Conservation (phyloP, 2,113 vertebrate genomes). For the Typhlomys cinereus region DNA sequence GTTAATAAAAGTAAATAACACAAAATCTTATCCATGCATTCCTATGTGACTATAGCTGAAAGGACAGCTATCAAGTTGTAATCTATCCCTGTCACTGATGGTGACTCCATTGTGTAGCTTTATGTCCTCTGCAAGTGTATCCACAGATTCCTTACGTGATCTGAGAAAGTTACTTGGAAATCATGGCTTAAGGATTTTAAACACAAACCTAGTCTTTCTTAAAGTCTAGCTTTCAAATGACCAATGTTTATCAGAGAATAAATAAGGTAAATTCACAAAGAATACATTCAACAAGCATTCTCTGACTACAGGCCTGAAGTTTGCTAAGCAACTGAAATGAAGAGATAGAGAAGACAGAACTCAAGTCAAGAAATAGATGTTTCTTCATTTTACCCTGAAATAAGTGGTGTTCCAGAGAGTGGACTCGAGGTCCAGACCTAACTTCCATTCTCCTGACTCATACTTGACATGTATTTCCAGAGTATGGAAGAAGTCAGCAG, state of each 20-base stretch:
- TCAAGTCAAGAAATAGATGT: background rate
- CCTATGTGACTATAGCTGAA: background rate
- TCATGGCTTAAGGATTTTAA: background rate
- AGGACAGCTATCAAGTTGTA: background rate
- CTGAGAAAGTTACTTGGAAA: slow-evolving; percentile 26
- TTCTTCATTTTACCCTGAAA: background rate
- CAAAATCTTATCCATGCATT: background rate
- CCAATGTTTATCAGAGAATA: background rate
- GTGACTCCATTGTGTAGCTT: rapidly evolving
- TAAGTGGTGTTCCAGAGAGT: background rate
- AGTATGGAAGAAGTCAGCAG: background rate
- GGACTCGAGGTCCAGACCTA: background rate
- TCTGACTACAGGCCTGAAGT: background rate
- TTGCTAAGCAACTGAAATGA: background rate
- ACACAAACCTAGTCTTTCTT: slow-evolving; percentile 35
- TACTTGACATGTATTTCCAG: background rate
- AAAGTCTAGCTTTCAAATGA: slow-evolving; percentile 38
- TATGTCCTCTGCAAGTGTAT: background rate
- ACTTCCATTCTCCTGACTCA: background rate
- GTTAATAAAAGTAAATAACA: too few relatives aligned
- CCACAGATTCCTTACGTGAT: background rate
- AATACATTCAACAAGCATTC: background rate
- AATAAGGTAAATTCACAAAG: background rate
- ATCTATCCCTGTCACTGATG: rapidly evolving
- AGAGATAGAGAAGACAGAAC: background rate